Conservation (phyloP, 2,113 vertebrate genomes). For the Pteropus alecto region DNA sequence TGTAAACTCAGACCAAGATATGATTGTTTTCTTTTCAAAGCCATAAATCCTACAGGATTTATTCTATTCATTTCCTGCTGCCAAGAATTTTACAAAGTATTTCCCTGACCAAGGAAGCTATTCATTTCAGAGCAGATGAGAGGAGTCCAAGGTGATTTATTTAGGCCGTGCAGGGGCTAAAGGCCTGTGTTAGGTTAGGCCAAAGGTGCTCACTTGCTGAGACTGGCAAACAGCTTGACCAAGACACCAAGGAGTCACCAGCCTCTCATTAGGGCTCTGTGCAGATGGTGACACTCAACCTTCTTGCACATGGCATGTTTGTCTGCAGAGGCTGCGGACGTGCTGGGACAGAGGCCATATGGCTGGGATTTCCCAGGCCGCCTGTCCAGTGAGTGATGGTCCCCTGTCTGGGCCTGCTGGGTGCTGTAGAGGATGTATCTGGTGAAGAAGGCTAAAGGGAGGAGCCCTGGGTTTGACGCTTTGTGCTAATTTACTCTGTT, state of each 20-base stretch:
- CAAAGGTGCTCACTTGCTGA: not conserved
- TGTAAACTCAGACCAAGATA: not conserved
- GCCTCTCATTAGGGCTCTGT: conserved; percentile 67
- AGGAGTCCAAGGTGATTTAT: conserved; percentile 73
- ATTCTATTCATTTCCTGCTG: conserved; percentile 17
- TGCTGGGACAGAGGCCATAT: conserved; percentile 50
- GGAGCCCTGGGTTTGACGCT: not conserved
- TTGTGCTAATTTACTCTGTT: not conserved
- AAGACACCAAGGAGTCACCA: conserved; percentile 51
- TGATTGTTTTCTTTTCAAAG: not conserved
- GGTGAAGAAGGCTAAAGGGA: not conserved
- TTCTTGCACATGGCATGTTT: conserved; percentile 61
- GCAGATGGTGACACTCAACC: conserved; percentile 52
- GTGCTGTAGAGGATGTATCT: not conserved
- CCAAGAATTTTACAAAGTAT: conserved; percentile 43
- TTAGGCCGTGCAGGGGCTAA: conserved; percentile 44
- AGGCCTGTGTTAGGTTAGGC: conserved; percentile 70
- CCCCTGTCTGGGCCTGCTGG: not conserved
- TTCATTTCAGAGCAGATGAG: conserved; percentile 58
- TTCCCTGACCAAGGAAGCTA: conserved; percentile 64
- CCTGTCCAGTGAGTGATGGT: not conserved
- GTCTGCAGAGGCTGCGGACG: conserved; percentile 51
- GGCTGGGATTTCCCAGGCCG: conserved; percentile 7
- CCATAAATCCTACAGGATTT: not conserved
- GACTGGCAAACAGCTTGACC: conserved; percentile 66